Conservation (phyloP, 35 echinoderm and acorn worm species). For the Eucidaris tribuloides region DNA sequence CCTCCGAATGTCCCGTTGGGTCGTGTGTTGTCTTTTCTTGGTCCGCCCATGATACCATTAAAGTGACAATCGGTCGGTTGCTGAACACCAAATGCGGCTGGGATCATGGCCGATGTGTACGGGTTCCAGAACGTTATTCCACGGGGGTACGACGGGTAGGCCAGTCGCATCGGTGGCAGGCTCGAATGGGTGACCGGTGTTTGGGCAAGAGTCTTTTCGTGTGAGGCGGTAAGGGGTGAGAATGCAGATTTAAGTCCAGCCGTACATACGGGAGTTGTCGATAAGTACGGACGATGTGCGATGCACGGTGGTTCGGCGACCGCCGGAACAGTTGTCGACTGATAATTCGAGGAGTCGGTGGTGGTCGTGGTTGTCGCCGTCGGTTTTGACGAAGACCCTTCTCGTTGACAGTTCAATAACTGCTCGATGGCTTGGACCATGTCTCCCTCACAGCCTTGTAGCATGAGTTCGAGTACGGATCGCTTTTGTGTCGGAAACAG, state of each 20-base stretch:
- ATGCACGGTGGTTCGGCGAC: constrained; percentile 69
- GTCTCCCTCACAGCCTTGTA: constrained; percentile 92
- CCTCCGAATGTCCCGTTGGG: constrained; percentile 62
- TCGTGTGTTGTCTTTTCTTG: constrained; percentile 39
- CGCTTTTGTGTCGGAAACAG: constrained; percentile 91
- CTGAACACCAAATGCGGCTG: constrained; percentile 76
- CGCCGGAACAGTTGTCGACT: constrained; percentile 43
- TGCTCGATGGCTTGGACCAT: constrained; percentile 96
- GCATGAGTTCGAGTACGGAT: constrained; percentile 83
- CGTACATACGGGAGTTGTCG: constrained; percentile 58
- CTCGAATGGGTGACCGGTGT: constrained; percentile 51
- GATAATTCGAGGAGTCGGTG: constrained; percentile 8
- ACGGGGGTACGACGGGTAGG: constrained; percentile 87
- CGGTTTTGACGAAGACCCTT: constrained; percentile 17
- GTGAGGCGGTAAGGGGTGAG: constrained; percentile 68
- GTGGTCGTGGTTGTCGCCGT: neutral
- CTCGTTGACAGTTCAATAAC: constrained; percentile 71
- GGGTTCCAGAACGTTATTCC: constrained; percentile 92
- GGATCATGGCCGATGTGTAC: constrained; percentile 81
- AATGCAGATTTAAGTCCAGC: constrained; percentile 95
- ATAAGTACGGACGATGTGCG: constrained; percentile 85
- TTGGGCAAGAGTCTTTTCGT: constrained; percentile 41
- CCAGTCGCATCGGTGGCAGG: constrained; percentile 74
- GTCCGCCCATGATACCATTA: constrained; percentile 52
- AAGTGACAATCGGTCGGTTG: constrained; percentile 59